Base-by-base conservation (phyloP, 2,888 invertebrate species). In the Sinodicranocentrus sp. region DNA sequence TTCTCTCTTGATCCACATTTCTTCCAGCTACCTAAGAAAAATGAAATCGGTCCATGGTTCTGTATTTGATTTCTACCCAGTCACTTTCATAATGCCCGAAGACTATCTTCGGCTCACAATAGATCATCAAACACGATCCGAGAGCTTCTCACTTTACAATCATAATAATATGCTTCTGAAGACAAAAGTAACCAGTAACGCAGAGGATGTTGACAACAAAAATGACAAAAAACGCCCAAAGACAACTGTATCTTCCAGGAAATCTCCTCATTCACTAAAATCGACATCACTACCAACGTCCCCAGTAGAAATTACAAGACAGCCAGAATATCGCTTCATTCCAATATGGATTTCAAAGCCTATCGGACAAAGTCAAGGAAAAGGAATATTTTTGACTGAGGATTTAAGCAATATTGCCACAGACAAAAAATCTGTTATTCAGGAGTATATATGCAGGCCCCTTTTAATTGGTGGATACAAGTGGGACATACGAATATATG, bases 401-500 rank as follows among this genome's bases (percentile, higher is more conserved):
- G 94, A 94, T 90, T 91, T 95, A 19, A 94, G 94, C 86, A 95
- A 95, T 86, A 92, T 95, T 89, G 94, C 93, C n/a, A 95, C 95
- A 90, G 94, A 95, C 86, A 94, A 93, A 79, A 94, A 94, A 73
- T 94, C 95, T 0, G 94, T 96, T 48, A 95, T 95, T 5, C 96
- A 96, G 90, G 92, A 94, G 85, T 95, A 96, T 91, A 94, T 96
- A 17, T 94, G 94, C 89, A 93, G 94, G 88, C 95, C 95, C 0
- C 91, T 95, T 63, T 92, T 95, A 15, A 94, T 97, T 86, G 97
- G 95, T 0, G 96, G 95, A 0, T 96, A 96, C 91, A 98, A 98
- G 91, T 98, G 83, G 71, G 98, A 98, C 91, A 92, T 98, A 28
- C 92, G 98, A 28, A 91, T 98, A 23, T 98, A 98, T 91, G 97